A percentile compares a stretch with the other conserved stretches of the same genome.
Conservation (phyloP, 2,888 invertebrate species). For the Oxytorus armatus region DNA sequence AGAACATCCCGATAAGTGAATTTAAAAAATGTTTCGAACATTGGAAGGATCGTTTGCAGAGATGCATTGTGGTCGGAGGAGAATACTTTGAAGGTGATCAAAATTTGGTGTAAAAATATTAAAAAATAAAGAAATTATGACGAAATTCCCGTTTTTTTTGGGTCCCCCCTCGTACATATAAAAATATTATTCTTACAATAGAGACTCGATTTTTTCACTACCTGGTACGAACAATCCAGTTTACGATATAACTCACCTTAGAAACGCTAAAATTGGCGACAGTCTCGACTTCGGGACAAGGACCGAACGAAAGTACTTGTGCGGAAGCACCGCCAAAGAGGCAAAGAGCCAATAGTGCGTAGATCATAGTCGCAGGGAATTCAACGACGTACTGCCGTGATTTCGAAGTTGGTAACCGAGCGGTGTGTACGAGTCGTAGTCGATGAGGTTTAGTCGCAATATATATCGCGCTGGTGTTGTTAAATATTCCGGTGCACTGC, state of each 20-base stretch:
- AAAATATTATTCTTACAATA: background rate
- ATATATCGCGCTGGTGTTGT: background rate
- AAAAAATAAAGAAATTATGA: too few species aligned
- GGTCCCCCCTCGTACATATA: too few species aligned
- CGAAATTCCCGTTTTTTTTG: too few species aligned
- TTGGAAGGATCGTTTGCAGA: too few species aligned
- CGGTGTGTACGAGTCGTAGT: background rate
- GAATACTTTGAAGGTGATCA: too few species aligned
- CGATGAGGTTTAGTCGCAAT: background rate
- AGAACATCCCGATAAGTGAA: too few species aligned
- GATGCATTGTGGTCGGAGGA: too few species aligned
- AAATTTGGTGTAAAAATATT: too few species aligned
- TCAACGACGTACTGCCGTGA: background rate
- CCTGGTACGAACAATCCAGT: background rate
- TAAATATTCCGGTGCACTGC: background rate
- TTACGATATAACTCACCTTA: slow-evolving; percentile 83
- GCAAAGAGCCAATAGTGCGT: slow-evolving; percentile 40
- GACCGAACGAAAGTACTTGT: slow-evolving; percentile 87
- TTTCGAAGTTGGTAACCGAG: background rate
- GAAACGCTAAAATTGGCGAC: slow-evolving; percentile 86
- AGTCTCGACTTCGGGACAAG: slow-evolving; percentile 87
- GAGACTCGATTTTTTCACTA: background rate
- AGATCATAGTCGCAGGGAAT: background rate
- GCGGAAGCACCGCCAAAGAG: slow-evolving; percentile 72
- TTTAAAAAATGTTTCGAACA: too few species aligned